Evolutionary conservation across 2,113 vertebrate species (phyloP), one percentile per base, ranked within the genome.

Genomic region (Gambusia holbrooki): DNA sequence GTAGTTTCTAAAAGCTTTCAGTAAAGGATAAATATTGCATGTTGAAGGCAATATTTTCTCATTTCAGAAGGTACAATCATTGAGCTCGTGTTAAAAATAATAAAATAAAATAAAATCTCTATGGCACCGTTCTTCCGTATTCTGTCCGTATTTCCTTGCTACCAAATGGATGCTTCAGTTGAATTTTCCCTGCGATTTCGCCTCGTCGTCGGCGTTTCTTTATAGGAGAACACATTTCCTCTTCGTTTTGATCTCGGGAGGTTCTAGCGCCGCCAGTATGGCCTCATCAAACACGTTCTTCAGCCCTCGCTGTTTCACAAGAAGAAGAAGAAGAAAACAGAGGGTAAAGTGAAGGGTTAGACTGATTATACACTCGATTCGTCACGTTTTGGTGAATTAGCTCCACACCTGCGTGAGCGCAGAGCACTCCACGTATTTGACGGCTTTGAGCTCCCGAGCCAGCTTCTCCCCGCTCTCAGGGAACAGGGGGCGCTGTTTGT

Each of bases 381-480:
- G 64, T 11, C n/a, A 29, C 25, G 2, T 30, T 28, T 30, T 33
- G 33, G 29, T 27, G 68, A 30, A 58, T 10, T 62, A 4, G 28
- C 15, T 17, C 6, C 90, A 88, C 92, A 99, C 98, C 96, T 99
- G 97, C 69, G 98, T 99, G 37, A 99, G 96, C 7, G 98, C 98
- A 81, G 97, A 99, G 91, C 97, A 99, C 86, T 99, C 97, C 93
- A 99, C 97, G 0, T 99, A 99, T 92, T 99, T 99, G 79, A 99
- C 98, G 10, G 97, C 97, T 91, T 96, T 95, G 85, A 99, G 95
- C 83, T 99, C 97, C 25, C 97, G 95, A 1, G 95, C 95, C 93
- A 99, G 94, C 77, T 99, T 99, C 80, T 99, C 97, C 33, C 97
- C 98, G 0, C 95, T 96, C 89, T 99, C 97, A 15, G 95, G 94